Percentiles rank a stretch among this genome's conserved stretches.
These are phyloP conservation scores for Gadopsis bispinosus DNA, from an alignment of 2,797 vertebrate genomes.

Conservation along the genomic window DNA sequence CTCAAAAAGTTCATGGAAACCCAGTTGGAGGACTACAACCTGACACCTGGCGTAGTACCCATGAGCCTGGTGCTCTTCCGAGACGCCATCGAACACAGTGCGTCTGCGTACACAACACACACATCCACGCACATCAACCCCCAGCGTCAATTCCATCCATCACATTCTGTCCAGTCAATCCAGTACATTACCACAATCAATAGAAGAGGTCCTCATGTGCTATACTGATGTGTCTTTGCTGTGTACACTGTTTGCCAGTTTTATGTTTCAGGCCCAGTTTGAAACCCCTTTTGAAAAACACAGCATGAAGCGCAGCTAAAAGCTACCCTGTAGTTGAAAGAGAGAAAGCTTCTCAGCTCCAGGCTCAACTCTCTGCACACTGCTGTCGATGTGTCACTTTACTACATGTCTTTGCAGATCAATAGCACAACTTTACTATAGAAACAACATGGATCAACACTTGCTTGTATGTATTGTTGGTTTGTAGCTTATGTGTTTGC, in stretches of 20 bases:
- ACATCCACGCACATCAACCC: slow-evolving; percentile 21
- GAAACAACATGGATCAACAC: slow-evolving; percentile 41
- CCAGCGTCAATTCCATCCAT: slow-evolving; percentile 24
- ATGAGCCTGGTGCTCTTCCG: slow-evolving; percentile 86
- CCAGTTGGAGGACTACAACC: slow-evolving; percentile 83
- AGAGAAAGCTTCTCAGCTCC: slow-evolving; percentile 62
- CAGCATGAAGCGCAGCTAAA: slow-evolving; percentile 69
- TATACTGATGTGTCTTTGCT: slow-evolving; percentile 50
- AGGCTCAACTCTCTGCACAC: slow-evolving; percentile 37
- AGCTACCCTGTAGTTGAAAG: slow-evolving; percentile 60
- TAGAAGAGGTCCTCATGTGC: slow-evolving; percentile 52
- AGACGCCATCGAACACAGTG: slow-evolving; percentile 87
- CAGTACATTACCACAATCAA: slow-evolving; percentile 62
- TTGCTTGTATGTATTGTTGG: not conserved
- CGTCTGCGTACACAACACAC: not conserved
- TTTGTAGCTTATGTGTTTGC: not conserved
- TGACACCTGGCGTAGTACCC: slow-evolving; percentile 77
- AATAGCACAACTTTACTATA: slow-evolving; percentile 61
- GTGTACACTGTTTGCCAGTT: slow-evolving; percentile 54
- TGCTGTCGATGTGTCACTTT: slow-evolving; percentile 63
- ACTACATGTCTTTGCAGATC: slow-evolving; percentile 63
- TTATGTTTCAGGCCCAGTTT: slow-evolving; percentile 56
- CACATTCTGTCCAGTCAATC: slow-evolving; percentile 54
- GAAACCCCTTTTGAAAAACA: slow-evolving; percentile 58
- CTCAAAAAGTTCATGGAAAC: slow-evolving; percentile 82